Conservation (phyloP, 2,113 vertebrate species). For the Mesocricetus auratus region DNA sequence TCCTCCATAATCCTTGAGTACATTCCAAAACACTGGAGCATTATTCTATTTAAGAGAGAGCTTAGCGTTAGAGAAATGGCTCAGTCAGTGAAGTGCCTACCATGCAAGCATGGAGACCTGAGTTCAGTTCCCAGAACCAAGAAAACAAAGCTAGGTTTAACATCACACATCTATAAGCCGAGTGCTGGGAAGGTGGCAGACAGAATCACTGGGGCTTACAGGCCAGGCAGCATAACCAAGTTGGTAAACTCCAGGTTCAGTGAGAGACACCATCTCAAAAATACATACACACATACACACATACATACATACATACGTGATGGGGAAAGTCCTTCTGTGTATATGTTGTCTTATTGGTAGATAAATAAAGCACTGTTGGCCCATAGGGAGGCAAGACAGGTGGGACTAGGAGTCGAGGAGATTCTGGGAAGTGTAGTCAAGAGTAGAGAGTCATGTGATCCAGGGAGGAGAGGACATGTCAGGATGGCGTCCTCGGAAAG, state of each 20-base stretch:
- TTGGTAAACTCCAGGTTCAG: not conserved
- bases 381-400: too few species aligned
- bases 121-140: not conserved
- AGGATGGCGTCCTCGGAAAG: too few species aligned
- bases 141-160: not conserved
- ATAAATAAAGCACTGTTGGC: too few species aligned
- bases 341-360: too few species aligned
- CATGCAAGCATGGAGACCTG: not conserved
- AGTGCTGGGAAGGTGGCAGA: not conserved
- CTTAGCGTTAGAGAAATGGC: too few species aligned
- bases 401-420: too few species aligned
- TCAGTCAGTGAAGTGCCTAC: not conserved
- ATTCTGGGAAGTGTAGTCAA: too few species aligned
- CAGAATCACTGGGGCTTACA: not conserved
- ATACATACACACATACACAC: not conserved
- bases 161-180: not conserved
- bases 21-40: not conserved
- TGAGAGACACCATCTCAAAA: not conserved
- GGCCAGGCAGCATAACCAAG: not conserved
- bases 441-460: too few species aligned
- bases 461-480: too few species aligned
- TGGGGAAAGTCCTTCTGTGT: too few species aligned
- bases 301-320: too few species aligned
- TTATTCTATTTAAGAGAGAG: not conserved
- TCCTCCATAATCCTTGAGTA: not conserved